Conservation (phyloP, 2,113 vertebrate species). For the Agapornis roseicollis region DNA sequence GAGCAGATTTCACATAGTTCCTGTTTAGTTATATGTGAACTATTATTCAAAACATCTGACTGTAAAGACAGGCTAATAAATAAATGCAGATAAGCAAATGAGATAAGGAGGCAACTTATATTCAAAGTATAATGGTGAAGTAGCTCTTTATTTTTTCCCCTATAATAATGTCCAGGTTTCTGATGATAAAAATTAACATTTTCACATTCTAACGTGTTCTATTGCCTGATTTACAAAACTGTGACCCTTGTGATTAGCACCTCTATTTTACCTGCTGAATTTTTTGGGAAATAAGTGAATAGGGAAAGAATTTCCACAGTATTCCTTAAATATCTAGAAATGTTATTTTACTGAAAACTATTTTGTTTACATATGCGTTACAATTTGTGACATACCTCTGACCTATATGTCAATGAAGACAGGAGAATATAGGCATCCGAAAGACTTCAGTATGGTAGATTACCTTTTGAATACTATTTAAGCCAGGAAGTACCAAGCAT, state of each 20-base stretch:
- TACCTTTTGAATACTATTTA: background rate
- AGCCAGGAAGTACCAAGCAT: background rate
- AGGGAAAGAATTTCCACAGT: background rate
- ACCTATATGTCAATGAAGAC: background rate
- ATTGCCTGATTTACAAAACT: background rate
- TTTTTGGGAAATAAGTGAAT: background rate
- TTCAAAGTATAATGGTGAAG: background rate
- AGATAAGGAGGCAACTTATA: slow-evolving; percentile 6
- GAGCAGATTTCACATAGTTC: slow-evolving; percentile 60
- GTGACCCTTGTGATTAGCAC: background rate
- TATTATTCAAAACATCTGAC: slow-evolving; percentile 52
- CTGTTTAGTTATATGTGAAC: slow-evolving; percentile 36
- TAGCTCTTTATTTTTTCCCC: background rate
- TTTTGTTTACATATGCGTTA: background rate
- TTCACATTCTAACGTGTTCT: background rate
- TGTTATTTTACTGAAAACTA: background rate
- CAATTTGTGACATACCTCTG: background rate
- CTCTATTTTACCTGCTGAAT: background rate
- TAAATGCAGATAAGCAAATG: slow-evolving; percentile 9
- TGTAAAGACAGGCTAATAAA: background rate
- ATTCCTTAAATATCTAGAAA: background rate
- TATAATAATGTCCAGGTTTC: background rate
- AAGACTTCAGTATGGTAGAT: background rate
- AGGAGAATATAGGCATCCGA: background rate
- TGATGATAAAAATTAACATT: background rate